Evolutionary conservation across 92 coral and sea anemone genomes (phyloP).

Genomic region (Paragorgia papillata): DNA sequence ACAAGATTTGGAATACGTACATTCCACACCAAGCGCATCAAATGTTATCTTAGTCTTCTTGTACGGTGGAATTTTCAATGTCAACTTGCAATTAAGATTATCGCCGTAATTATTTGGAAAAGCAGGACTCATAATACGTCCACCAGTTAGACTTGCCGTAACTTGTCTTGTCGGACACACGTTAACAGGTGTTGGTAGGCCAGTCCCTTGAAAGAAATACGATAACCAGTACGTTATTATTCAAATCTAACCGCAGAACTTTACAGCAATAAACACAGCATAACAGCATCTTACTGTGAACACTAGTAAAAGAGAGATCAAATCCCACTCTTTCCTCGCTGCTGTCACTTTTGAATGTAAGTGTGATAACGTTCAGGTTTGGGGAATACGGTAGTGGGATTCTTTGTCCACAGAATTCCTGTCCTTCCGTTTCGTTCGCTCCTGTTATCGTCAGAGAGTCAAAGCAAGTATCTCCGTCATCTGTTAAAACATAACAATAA

Average conservation of each 20-base stretch:
- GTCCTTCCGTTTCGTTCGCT: constrained; percentile 21
- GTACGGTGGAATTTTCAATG: constrained; percentile 78
- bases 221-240: too few species aligned
- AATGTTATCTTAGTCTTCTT: constrained; percentile 71
- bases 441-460: constrained; percentile 53
- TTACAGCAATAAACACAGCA: not conserved
- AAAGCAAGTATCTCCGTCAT: constrained; percentile 12
- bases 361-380: constrained; percentile 43
- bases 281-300: constrained; percentile 19
- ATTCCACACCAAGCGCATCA: constrained; percentile 57
- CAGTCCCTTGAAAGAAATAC: not conserved
- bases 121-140: constrained; percentile 68
- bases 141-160: constrained; percentile 51
- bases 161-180: constrained; percentile 77
- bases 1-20: not conserved
- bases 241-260: not conserved
- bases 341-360: constrained; percentile 41
- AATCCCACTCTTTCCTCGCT: constrained; percentile 46
- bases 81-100: constrained; percentile 65
- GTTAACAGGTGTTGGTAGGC: constrained; percentile 43
- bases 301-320: constrained; percentile 41
- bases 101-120: constrained; percentile 64
- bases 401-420: constrained; percentile 49
- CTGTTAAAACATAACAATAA: too few species aligned
- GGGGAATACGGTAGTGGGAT: constrained; percentile 47